Base-by-base conservation (phyloP, 2,888 invertebrate species). In the Drosophila aldrichi region DNA sequence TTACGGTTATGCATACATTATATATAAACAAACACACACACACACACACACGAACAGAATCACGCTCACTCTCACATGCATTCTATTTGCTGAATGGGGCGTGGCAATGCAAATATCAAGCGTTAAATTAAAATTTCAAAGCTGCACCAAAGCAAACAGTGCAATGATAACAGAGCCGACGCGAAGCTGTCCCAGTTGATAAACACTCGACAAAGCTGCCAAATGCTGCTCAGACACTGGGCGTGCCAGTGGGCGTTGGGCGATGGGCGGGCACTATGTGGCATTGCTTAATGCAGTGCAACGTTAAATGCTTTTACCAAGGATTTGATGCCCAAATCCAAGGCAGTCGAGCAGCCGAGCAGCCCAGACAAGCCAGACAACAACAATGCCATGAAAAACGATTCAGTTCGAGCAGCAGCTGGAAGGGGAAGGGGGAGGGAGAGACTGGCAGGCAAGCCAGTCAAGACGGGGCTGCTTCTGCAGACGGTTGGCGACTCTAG, bases 291-390 rank as follows among this genome's bases (percentile, higher is more conserved):
- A 88, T 90, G 90, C 87, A 82, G 74, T 86, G 84, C 87, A 82
- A 82, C 75, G 78, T 79, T 88, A 85, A 91, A 91, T 91, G 91
- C 91, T 91, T 91, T 90, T 91, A 91, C 81, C 72, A 79, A 79
- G 88, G 83, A 89, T 89, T 89, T 89, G 69, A 72, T 63, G 77
- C 79, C 72, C 72, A 87, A 86, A 84, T 84, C 84, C 81, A 70
- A 70, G 58, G 58, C 58, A 58, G 68, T 66, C 55, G 65, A 65
- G 75, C 77, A 73, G 69, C 68, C 55, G 65, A 52, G 75, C 77
- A 73, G 67, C 68, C 65, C 62, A 82, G 71, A 58, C 68, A 74
- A 60, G 55, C 68, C 59, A 70, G 66, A 68, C 64, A 61, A 77
- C 83, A 88, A 88, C 81, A 88, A 74, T 83, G 88, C 62, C 79